A percentile compares a stretch with the other conserved stretches of the same genome.
Evolutionary conservation across 2,113 vertebrate species (phyloP).

Genomic region (Brevimyrus niger): DNA sequence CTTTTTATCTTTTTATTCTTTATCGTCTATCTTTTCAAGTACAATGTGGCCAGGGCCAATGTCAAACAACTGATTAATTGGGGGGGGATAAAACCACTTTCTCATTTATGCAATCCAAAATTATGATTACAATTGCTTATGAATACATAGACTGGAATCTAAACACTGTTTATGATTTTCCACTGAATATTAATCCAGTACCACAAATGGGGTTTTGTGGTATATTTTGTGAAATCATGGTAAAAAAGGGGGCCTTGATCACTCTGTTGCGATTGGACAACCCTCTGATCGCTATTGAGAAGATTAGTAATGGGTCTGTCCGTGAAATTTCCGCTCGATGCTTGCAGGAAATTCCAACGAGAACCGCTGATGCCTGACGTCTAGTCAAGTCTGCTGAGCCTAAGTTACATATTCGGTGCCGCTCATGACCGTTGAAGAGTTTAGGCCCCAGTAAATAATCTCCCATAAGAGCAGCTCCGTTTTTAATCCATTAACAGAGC

Average conservation of each 20-base stretch:
- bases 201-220: neutral
- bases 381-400: constrained; percentile 35
- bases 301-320: neutral
- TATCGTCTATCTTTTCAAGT: neutral
- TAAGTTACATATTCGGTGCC: constrained; percentile 20
- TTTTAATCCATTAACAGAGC: neutral
- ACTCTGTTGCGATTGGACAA: neutral
- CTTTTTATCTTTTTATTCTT: too few species aligned
- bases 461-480: neutral
- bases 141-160: neutral
- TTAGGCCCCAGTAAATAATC: neutral
- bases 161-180: neutral
- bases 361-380: constrained; percentile 35
- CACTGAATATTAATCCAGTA: neutral
- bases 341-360: constrained; percentile 19
- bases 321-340: constrained; percentile 6
- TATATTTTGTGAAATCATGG: neutral
- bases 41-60: neutral
- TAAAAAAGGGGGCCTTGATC: neutral
- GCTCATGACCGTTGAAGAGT: neutral
- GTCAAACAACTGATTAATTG: neutral
- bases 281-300: neutral
- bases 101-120: neutral
- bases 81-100: neutral
- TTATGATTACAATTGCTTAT: neutral